Base-by-base conservation (phyloP, 1,140 invertebrate genomes). In the Bradysia coprophila region DNA sequence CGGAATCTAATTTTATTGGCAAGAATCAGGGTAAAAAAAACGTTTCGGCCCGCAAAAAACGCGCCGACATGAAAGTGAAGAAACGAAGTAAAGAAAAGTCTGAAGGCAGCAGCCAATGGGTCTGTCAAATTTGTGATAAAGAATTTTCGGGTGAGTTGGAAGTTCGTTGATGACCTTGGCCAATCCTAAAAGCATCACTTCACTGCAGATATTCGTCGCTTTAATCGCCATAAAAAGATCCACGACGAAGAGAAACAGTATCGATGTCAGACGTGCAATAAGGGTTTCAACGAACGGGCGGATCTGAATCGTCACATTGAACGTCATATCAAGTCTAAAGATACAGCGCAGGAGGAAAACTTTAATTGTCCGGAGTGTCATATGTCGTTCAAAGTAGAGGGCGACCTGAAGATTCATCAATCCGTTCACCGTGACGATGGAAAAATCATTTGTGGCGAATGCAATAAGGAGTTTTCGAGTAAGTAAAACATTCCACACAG, bases 221-320 rank as follows among this genome's bases (percentile, higher is more conserved):
- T 66, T 4, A 64, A 61, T 40, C 54, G 64, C 3, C 66, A 69
- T 48, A 43, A 63, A 40, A 63, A 61, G 41, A 67, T 63, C 11
- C 65, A 68, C 46, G 45, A 61, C 10, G 51, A 54, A 22, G 45
- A 44, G 23, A 48, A 51, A 46, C 40, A 66, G 1, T 65, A 64
- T 48, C 56, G 62, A 24, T 71, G 68, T 45, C 54, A 61, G 47
- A 52, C 62, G 40, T 71, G 67, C 46, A 58, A 63, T 39, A 69
- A 51, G 32, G 50, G 46, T 21, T 51, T 51, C 36, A 48, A 31
- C 13, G 46, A 51, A 21, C 45, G 40, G 1, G 41, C 42, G 18
- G 43, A 48, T 39, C 38, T 48, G 16, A 28, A 24, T n/a, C 43
- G 46, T 13, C 50, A 51, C 39, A n/a, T 44, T 10, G n/a, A 32